A percentile compares a stretch with the other conserved stretches of the same genome.
Evolutionary conservation across 2,888 invertebrate species (phyloP).

Genomic region (Drosophila mimetica): DNA sequence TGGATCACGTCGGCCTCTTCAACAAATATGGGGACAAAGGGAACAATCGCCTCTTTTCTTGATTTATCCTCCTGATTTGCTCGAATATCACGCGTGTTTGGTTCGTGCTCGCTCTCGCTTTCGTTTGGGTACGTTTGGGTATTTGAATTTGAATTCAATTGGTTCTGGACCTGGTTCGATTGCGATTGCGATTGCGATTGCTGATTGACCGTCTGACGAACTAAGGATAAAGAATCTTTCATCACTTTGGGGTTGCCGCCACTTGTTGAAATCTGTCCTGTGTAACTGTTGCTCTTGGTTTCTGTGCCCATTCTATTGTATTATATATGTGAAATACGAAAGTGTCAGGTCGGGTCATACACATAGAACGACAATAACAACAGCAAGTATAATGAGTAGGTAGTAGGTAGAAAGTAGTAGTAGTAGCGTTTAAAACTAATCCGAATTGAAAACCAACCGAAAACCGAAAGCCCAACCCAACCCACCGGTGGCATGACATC

Average conservation of each 20-base stretch:
- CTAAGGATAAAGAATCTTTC: constrained; percentile 79
- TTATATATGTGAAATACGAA: constrained; percentile 71
- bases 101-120: constrained; percentile 39
- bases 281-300: constrained; percentile 81
- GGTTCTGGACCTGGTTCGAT: constrained; percentile 53
- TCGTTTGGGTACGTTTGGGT: constrained; percentile 42
- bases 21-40: constrained; percentile 86
- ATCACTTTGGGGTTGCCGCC: constrained; percentile 77
- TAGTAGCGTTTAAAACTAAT: constrained; percentile 14
- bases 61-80: constrained; percentile 43
- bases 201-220: constrained; percentile 67
- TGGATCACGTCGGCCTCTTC: constrained; percentile 88
- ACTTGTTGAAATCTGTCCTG: constrained; percentile 78
- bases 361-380: constrained; percentile 35
- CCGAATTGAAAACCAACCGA: constrained; percentile 9
- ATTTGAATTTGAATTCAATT: constrained; percentile 41
- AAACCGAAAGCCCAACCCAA: background rate
- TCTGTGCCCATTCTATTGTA: constrained; percentile 82
- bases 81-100: constrained; percentile 50
- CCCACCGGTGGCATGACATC: constrained; percentile 11
- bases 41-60: constrained; percentile 63
- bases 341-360: constrained; percentile 78
- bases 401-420: background rate
- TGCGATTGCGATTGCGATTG: constrained; percentile 51
- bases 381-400: constrained; percentile 26